Percentiles rank a stretch among this genome's conserved stretches.
Evolutionary conservation across 2,113 vertebrate species (phyloP).

Genomic region (Paradoxurus hermaphroditus): DNA sequence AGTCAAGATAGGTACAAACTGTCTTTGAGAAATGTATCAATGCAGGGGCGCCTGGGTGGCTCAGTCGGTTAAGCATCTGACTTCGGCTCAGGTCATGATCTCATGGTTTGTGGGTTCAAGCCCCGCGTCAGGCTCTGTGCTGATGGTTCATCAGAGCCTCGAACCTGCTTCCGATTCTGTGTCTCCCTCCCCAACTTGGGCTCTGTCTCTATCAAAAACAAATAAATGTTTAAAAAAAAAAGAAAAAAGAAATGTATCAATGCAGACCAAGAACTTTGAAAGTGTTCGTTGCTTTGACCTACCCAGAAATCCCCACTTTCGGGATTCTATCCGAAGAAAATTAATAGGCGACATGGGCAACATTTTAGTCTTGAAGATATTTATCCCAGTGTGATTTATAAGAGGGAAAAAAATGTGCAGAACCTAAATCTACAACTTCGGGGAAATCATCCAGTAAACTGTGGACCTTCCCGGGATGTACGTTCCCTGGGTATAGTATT

Average conservation of each 20-base stretch:
- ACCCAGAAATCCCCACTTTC: not conserved
- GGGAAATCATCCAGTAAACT: not conserved
- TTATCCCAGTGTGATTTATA: not conserved
- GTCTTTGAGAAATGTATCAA: not conserved
- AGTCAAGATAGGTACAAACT: not conserved
- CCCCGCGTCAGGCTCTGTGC: too few species aligned
- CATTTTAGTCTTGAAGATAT: not conserved
- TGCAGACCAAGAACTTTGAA: too few species aligned
- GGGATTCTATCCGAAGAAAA: not conserved
- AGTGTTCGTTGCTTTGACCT: not conserved
- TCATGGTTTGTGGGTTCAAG: too few species aligned
- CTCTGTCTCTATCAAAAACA: too few species aligned
- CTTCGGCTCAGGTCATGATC: too few species aligned
- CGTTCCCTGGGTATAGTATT: not conserved
- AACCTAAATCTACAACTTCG: not conserved
- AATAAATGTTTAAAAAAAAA: too few species aligned
- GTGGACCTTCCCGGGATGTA: not conserved
- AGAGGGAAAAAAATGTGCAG: not conserved
- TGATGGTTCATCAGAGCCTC: too few species aligned
- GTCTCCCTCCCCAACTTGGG: too few species aligned
- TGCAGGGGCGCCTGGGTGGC: too few species aligned
- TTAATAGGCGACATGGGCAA: not conserved
- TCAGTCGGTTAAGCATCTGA: too few species aligned
- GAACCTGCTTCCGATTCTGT: too few species aligned
- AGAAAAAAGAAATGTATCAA: too few species aligned